A percentile compares a stretch with the other conserved stretches of the same genome.
Conservation (phyloP, 2,113 vertebrate genomes). For the Stercorarius parasiticus region DNA sequence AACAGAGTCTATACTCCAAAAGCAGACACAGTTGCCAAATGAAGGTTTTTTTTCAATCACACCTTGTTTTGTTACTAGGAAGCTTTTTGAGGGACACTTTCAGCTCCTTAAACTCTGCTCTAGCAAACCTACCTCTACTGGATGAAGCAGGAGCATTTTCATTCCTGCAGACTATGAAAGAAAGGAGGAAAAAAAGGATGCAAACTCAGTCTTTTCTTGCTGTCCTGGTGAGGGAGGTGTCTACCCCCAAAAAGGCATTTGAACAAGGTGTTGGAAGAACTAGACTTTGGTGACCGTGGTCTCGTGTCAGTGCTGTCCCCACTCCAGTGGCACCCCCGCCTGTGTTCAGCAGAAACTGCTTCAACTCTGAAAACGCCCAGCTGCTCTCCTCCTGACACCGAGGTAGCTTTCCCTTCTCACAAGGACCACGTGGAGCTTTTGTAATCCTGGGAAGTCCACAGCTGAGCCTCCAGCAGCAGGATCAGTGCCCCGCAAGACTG, state of each 20-base stretch:
- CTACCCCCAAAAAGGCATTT: background rate
- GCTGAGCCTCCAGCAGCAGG: background rate
- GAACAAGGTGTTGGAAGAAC: background rate
- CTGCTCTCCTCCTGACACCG: fast-evolving
- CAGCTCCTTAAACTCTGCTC: background rate
- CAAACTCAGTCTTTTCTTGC: background rate
- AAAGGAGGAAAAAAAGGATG: background rate
- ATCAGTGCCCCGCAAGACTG: background rate
- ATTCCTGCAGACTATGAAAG: background rate
- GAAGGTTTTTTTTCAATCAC: background rate
- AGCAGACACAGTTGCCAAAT: background rate
- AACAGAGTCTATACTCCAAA: background rate
- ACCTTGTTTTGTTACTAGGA: background rate
- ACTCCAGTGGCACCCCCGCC: background rate
- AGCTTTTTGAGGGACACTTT: background rate
- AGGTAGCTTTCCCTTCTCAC: background rate
- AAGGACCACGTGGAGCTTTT: background rate
- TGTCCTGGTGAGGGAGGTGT: background rate
- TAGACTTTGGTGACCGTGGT: background rate
- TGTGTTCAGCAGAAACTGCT: background rate
- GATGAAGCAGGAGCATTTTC: background rate
- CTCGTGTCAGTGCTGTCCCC: background rate
- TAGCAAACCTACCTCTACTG: background rate
- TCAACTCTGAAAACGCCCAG: background rate
- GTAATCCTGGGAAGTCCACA: background rate